Evolutionary conservation across 2,113 vertebrate species (phyloP).

Genomic region (Daboia siamensis): DNA sequence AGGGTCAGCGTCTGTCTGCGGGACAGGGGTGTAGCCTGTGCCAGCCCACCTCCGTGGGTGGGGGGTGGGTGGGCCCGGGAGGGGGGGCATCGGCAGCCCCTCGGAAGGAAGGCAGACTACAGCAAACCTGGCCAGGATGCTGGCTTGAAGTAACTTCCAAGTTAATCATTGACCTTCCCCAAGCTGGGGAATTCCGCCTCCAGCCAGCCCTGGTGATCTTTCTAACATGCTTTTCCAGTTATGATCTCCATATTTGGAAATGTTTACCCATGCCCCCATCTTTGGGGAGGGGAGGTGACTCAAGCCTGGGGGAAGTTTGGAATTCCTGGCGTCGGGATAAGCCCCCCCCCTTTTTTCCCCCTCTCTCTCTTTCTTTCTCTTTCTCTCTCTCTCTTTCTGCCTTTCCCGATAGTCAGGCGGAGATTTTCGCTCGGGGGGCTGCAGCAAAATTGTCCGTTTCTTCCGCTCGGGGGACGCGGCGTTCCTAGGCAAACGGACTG

Average conservation of each 20-base stretch:
- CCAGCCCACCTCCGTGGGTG: no score
- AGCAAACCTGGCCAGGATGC: no score
- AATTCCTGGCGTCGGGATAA: slow-evolving; percentile 73
- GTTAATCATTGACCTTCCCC: slow-evolving; percentile 50
- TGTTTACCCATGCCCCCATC: slow-evolving; percentile 95
- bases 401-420: slow-evolving; percentile 62
- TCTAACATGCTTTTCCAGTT: slow-evolving; percentile 80
- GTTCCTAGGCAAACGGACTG: slow-evolving; percentile 37
- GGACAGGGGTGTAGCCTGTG: no score
- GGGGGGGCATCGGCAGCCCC: not conserved
- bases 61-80: no score
- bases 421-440: slow-evolving; percentile 61
- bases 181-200: slow-evolving; percentile 58
- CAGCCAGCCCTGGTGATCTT: slow-evolving; percentile 74
- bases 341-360: not conserved
- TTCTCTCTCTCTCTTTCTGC: slow-evolving; percentile 6
- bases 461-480: slow-evolving; percentile 43
- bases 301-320: slow-evolving; percentile 78
- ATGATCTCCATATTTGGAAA: slow-evolving; percentile 98
- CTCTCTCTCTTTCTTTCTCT: not conserved
- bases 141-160: not conserved
- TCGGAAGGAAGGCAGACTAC: not conserved
- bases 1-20: no score
- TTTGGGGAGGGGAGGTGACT: slow-evolving; percentile 85
- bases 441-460: slow-evolving; percentile 8